Evolutionary conservation across 2,113 vertebrate species (phyloP), one percentile per base, ranked within the genome.

Genomic region (Corvus cornix): DNA sequence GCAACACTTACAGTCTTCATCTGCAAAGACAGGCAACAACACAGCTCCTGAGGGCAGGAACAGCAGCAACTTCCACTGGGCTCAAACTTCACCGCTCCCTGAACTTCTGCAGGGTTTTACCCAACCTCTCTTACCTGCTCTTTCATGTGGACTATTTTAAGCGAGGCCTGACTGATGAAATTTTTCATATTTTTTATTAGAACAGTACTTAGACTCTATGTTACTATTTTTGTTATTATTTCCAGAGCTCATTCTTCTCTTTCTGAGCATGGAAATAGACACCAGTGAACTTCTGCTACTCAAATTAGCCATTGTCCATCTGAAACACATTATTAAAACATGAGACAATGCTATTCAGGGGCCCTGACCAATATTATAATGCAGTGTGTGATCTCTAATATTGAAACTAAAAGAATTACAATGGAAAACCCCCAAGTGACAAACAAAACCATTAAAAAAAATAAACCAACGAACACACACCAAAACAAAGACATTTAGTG

Each of bases 1-100:
- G 99, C 99, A 43, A 99, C 99, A 6, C 99, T 99, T n/a, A 99
- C 99, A 0, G 99, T 99, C 98, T 99, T 99, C 99, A 99, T 99
- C 99, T 99, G 96, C 58, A 97, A 84, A 80, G 53, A 96, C 48
- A 93, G 56, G 69, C 58, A 69, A n/a, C 2, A 59, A 68, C 60
- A n/a, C 2, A 27, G 31, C 17, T 22, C 7, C 58, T 97, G 30
- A 87, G 66, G 2, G 22, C 6, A 43, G n/a, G 8, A 90, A 15
- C 19, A 53, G 37, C 41, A 53, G 9, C 19, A 16, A 2, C 37
- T 75, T 20, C 19, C 18, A 15, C 28, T n/a, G 17, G 24, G 10
- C 21, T 24, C 62, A 19, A 56, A 41, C 74, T 23, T 18, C 59
- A 33, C 13, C 46, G 6, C 37, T 14, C 4, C 39, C 59, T 6